phyloP scores from a whole-genome alignment of 2,888 invertebrate species.

The Ecliptopera silaceata region DNA sequence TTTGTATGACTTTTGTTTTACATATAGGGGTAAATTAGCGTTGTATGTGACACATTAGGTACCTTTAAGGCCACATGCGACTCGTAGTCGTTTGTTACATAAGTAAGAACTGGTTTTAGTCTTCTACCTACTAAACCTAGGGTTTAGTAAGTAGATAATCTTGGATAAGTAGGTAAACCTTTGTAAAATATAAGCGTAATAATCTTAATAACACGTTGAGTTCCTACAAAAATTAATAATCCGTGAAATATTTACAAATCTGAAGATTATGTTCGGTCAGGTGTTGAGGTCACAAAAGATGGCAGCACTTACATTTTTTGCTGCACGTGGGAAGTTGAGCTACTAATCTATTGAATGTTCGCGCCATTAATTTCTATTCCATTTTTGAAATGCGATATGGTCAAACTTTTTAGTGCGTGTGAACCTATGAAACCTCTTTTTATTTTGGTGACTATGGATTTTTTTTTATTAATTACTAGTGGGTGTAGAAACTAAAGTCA shows the following conservation, averaged over 20 bases:
- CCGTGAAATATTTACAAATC: conserved; percentile 41
- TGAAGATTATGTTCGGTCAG: conserved; percentile 30
- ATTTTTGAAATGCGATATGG: conserved; percentile 20
- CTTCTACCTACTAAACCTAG: too few relatives aligned
- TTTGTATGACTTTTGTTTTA: conserved; percentile 15
- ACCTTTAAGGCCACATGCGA: background rate
- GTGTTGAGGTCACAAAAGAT: conserved; percentile 25
- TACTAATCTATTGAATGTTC: conserved; percentile 1
- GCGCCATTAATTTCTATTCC: conserved; percentile 30
- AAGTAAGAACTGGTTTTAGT: background rate
- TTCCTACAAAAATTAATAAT: conserved; percentile 31
- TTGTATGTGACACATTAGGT: background rate
- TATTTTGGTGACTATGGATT: too few relatives aligned
- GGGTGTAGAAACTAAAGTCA: too few relatives aligned
- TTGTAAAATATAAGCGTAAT: background rate
- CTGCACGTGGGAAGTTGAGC: conserved; percentile 34
- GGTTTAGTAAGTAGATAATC: too few relatives aligned
- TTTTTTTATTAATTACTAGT: too few relatives aligned
- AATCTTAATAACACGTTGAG: background rate
- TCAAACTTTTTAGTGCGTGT: conserved; percentile 25
- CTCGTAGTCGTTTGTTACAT: background rate
- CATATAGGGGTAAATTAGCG: conserved; percentile 3
- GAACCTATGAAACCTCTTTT: conserved; percentile 14
- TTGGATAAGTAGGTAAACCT: background rate
- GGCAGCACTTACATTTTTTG: conserved; percentile 19